Evolutionary conservation across 2,113 vertebrate species (phyloP).

Genomic region (Tetrao urogallus): DNA sequence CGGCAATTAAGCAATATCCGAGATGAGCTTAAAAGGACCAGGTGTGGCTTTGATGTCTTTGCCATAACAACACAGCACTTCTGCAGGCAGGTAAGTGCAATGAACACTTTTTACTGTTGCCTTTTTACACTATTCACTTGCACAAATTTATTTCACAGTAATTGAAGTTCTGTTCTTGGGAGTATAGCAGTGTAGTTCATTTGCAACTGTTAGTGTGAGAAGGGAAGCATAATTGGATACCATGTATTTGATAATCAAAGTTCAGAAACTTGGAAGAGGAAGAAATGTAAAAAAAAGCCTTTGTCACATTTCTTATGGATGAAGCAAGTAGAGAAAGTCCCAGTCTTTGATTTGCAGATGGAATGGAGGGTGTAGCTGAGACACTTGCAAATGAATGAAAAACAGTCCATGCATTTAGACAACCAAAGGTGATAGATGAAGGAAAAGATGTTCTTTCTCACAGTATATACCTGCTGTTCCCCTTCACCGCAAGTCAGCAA

Average conservation of each 20-base stretch:
- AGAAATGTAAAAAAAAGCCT: neutral
- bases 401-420: neutral
- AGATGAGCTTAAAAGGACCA: slow-evolving; percentile 82
- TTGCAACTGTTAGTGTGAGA: neutral
- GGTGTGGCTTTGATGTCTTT: slow-evolving; percentile 86
- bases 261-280: neutral
- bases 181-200: neutral
- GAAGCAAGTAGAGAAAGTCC: neutral
- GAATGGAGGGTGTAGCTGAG: neutral
- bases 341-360: neutral
- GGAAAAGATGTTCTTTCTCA: neutral
- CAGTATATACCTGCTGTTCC: neutral
- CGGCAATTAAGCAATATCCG: slow-evolving; percentile 79
- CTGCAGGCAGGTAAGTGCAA: slow-evolving; percentile 84
- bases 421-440: neutral
- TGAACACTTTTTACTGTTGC: neutral
- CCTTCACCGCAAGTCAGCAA: neutral
- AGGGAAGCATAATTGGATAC: neutral
- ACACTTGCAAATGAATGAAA: neutral
- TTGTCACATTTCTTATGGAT: neutral
- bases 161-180: neutral
- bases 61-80: slow-evolving; percentile 91
- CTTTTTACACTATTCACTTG: neutral
- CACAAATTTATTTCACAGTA: neutral
- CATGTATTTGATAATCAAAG: neutral